Conservation (phyloP, 2,797 vertebrate genomes). For the Jordanella pulchra region DNA sequence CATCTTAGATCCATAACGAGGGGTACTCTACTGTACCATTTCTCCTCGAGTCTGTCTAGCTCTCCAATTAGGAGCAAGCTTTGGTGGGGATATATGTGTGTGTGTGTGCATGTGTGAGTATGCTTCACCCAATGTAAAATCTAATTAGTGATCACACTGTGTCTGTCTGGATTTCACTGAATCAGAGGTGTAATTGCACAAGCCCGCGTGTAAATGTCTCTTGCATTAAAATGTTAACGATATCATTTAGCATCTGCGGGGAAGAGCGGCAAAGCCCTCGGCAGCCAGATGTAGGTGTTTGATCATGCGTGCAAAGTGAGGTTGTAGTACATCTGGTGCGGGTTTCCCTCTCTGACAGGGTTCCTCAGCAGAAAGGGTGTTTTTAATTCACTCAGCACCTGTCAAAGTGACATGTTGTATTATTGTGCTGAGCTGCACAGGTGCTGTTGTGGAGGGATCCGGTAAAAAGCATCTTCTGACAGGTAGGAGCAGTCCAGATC, state of each 20-base stretch:
- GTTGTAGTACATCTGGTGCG: conserved; percentile 74
- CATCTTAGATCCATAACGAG: conserved; percentile 76
- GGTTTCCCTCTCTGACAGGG: conserved; percentile 65
- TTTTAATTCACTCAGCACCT: conserved; percentile 78
- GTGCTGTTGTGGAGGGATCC: conserved; percentile 44
- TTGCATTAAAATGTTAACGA: conserved; percentile 82
- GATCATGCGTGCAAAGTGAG: conserved; percentile 77
- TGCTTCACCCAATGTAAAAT: conserved; percentile 77
- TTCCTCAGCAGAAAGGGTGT: conserved; percentile 64
- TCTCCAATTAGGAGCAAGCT: conserved; percentile 80
- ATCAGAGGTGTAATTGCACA: conserved; percentile 81
- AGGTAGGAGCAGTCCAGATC: conserved; percentile 46
- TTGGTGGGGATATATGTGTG: conserved; percentile 50
- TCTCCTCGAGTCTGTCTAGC: conserved; percentile 73
- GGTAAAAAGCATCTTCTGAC: conserved; percentile 58
- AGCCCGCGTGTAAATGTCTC: conserved; percentile 77
- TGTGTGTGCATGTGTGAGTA: conserved; percentile 27
- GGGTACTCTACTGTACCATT: conserved; percentile 71
- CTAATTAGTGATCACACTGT: conserved; percentile 81
- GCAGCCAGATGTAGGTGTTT: conserved; percentile 77
- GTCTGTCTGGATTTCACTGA: conserved; percentile 78
- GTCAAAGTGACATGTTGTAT: conserved; percentile 77
- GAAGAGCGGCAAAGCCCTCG: conserved; percentile 65
- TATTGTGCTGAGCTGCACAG: conserved; percentile 62
- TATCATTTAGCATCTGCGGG: conserved; percentile 79